Conservation (phyloP, 2,888 invertebrate genomes). For the Trissonchulus latispiculum region DNA sequence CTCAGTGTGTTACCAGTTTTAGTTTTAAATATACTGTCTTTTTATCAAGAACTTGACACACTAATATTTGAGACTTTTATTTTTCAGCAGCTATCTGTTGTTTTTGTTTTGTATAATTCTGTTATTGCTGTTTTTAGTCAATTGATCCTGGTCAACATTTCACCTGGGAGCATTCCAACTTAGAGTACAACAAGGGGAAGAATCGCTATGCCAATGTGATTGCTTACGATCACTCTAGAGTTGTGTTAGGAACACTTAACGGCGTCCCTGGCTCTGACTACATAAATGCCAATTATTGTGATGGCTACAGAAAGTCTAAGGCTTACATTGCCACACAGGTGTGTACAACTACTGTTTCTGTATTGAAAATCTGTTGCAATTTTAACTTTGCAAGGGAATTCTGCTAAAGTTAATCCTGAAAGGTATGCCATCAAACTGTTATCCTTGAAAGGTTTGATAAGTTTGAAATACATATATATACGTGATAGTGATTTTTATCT, state of each 20-base stretch:
- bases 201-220: constrained; percentile 99
- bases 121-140: too few relatives aligned
- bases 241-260: constrained; percentile 78
- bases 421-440: constrained; percentile 9
- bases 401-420: too few relatives aligned
- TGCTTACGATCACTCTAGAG: constrained; percentile 94
- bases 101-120: too few relatives aligned
- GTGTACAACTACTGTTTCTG: constrained; percentile 25
- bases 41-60: not conserved
- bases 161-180: constrained; percentile 97
- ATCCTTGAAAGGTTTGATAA: too few relatives aligned
- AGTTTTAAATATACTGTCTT: not conserved
- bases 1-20: not conserved
- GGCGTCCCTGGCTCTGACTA: constrained; percentile 79
- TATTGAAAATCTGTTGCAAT: too few relatives aligned
- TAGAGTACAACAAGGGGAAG: constrained; percentile 95
- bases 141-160: constrained; percentile 99
- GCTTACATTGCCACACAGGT: constrained; percentile 92
- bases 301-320: constrained; percentile 94
- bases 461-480: too few relatives aligned
- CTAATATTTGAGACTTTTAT: too few relatives aligned
- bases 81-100: too few relatives aligned
- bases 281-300: constrained; percentile 98
- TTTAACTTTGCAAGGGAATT: too few relatives aligned
- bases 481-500: too few relatives aligned